Evolutionary conservation across 2,797 vertebrate species (phyloP).

Genomic region (Pseudocheirus occidentalis): DNA sequence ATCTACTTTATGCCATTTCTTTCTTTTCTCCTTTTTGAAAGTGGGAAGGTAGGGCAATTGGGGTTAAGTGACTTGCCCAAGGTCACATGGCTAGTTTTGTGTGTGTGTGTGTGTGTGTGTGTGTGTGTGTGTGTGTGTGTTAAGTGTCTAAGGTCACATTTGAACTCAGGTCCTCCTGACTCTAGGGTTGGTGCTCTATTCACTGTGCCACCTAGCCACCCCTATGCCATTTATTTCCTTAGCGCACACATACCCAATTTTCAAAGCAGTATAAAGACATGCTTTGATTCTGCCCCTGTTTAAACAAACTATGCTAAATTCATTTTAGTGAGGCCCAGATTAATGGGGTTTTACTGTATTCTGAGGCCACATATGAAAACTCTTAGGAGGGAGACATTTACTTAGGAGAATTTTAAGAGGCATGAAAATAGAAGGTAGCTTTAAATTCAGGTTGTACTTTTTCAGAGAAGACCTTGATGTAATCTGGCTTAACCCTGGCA

Average conservation of each 20-base stretch:
- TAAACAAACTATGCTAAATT: background rate
- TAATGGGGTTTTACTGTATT: background rate
- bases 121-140: too few relatives aligned
- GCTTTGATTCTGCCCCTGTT: background rate
- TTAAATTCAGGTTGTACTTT: background rate
- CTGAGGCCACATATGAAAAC: background rate
- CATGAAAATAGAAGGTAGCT: background rate
- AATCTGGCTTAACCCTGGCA: slow-evolving; percentile 37
- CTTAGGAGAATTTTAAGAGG: background rate
- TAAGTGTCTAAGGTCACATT: too few relatives aligned
- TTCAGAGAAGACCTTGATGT: background rate
- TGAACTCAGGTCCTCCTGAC: too few relatives aligned
- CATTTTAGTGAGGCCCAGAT: background rate
- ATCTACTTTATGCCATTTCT: background rate
- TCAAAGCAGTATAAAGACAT: background rate
- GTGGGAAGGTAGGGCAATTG: too few relatives aligned
- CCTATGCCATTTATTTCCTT: background rate
- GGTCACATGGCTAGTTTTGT: too few relatives aligned
- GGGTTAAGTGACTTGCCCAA: too few relatives aligned
- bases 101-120: too few relatives aligned
- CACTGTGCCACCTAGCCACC: too few relatives aligned
- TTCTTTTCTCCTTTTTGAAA: too few relatives aligned
- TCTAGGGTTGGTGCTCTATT: too few relatives aligned
- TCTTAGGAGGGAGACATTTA: background rate
- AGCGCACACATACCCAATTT: background rate